phyloP scores from a whole-genome alignment of 1,140 invertebrate species.

The Polyergus mexicanus region DNA sequence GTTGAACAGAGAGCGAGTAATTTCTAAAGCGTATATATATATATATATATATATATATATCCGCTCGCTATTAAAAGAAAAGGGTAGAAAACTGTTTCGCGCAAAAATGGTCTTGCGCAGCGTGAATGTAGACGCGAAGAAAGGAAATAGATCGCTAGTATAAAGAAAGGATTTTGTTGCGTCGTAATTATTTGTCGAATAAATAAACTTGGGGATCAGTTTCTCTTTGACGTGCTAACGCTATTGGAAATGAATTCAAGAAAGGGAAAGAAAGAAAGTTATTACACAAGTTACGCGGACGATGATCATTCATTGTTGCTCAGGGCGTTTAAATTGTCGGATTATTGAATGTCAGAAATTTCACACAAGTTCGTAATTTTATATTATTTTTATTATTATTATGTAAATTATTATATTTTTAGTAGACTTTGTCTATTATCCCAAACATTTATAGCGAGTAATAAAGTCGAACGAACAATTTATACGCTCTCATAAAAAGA shows the following conservation, averaged over 20 bases:
- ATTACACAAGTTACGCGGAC: background rate
- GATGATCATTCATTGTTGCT: background rate
- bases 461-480: background rate
- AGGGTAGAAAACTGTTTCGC: constrained; percentile 11
- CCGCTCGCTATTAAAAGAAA: background rate
- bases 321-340: background rate
- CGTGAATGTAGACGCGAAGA: constrained; percentile 7
- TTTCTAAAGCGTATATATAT: no score
- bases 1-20: no score
- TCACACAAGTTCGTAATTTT: background rate
- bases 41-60: background rate
- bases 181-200: constrained; percentile 61
- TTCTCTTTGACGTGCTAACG: background rate
- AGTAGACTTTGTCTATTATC: background rate
- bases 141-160: background rate
- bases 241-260: background rate
- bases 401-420: background rate
- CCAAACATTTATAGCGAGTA: background rate
- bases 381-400: no score
- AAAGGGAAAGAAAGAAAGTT: background rate
- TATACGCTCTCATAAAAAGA: background rate
- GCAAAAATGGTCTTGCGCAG: background rate
- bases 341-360: background rate
- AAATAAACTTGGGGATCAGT: constrained; percentile 47
- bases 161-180: background rate